Conservation (phyloP, 1,140 invertebrate species). For the Dendrolimus punctatus region DNA sequence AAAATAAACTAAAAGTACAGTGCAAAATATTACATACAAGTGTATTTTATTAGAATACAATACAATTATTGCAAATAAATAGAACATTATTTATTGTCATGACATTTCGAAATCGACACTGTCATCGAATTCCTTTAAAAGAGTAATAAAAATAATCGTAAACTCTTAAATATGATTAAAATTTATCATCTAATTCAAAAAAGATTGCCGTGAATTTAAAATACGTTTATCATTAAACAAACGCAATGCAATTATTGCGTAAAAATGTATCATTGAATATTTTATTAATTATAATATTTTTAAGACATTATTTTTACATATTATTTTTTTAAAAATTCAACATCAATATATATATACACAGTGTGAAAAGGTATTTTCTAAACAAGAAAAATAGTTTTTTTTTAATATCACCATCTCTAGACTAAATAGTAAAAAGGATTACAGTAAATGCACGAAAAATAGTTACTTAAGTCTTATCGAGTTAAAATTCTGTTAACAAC, state of each 20-base stretch:
- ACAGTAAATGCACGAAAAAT: slow-evolving; percentile 71
- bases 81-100: slow-evolving; percentile 62
- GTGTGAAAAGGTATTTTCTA: slow-evolving; percentile 47
- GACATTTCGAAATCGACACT: slow-evolving; percentile 35
- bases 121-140: slow-evolving; percentile 5
- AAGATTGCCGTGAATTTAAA: neutral
- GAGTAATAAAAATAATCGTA: slow-evolving; percentile 16
- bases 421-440: slow-evolving; percentile 65
- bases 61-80: slow-evolving; percentile 33
- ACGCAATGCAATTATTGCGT: neutral
- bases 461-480: slow-evolving; percentile 52
- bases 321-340: slow-evolving; percentile 55
- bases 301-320: slow-evolving; percentile 28
- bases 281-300: slow-evolving; percentile 17
- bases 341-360: slow-evolving; percentile 52
- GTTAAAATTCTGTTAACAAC: slow-evolving; percentile 41
- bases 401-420: slow-evolving; percentile 63
- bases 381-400: slow-evolving; percentile 49
- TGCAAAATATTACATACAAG: too few species aligned
- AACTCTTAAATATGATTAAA: slow-evolving; percentile 2
- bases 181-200: slow-evolving; percentile 8
- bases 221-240: too few species aligned
- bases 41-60: too few species aligned
- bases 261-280: slow-evolving; percentile 1
- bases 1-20: too few species aligned